Evolutionary conservation across 2,113 vertebrate genomes (phyloP).

Genomic region (Lophochroa leadbeateri): DNA sequence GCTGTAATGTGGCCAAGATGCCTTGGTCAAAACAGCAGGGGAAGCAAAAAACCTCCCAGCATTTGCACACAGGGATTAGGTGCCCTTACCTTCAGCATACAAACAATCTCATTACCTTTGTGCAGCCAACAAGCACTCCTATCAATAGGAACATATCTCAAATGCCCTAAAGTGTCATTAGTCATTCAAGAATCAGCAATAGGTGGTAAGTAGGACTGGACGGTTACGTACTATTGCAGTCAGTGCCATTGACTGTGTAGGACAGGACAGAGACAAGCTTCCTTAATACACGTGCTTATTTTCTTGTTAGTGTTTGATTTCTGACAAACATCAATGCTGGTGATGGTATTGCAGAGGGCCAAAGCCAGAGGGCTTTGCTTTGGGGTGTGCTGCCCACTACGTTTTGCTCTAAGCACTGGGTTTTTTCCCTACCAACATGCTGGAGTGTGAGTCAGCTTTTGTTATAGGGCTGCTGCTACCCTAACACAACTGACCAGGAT

Average conservation of each 20-base stretch:
- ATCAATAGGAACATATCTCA: background rate
- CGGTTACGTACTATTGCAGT: rapidly evolving
- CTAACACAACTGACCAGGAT: background rate
- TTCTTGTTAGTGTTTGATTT: background rate
- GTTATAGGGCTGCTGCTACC: background rate
- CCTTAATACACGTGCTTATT: background rate
- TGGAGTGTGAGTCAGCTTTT: background rate
- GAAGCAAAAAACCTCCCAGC: background rate
- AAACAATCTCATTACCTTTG: background rate
- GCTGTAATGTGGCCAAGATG: background rate
- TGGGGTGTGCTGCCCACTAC: background rate
- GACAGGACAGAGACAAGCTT: background rate
- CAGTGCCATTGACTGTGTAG: background rate
- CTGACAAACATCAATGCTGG: background rate
- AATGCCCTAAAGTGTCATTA: background rate
- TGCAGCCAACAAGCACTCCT: background rate
- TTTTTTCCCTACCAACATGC: background rate
- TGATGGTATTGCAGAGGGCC: rapidly evolving
- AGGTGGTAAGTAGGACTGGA: background rate
- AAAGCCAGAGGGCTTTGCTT: too few species aligned
- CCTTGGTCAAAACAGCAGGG: background rate
- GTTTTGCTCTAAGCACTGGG: background rate
- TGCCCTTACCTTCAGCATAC: background rate
- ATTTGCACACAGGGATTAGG: background rate
- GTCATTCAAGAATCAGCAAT: background rate